phyloP scores from a whole-genome alignment of 2,113 vertebrate genomes.

The Crotophaga sulcirostris region DNA sequence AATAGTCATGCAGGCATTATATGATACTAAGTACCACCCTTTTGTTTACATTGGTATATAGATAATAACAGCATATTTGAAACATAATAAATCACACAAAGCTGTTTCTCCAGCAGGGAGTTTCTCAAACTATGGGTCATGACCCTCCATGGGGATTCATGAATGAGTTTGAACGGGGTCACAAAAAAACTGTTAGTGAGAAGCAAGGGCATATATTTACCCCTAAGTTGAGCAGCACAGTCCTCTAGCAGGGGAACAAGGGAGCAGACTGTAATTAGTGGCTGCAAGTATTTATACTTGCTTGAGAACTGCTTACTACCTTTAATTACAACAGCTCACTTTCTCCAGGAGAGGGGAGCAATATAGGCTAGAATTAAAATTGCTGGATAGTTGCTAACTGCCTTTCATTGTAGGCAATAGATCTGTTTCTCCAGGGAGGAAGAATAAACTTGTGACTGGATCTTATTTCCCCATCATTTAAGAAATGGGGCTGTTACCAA shows the following conservation, averaged over 20 bases:
- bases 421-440: conserved; percentile 40
- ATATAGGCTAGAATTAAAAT: conserved; percentile 61
- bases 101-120: not conserved
- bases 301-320: conserved; percentile 50
- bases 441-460: conserved; percentile 21
- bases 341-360: conserved; percentile 33
- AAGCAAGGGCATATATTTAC: conserved; percentile 10
- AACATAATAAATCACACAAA: conserved; percentile 16
- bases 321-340: conserved; percentile 58
- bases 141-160: not conserved
- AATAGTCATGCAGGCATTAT: not conserved
- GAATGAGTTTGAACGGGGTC: not conserved
- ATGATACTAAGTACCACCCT: not conserved
- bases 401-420: conserved; percentile 41
- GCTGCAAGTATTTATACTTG: conserved; percentile 46
- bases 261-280: conserved; percentile 58
- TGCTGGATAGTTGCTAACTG: conserved; percentile 17
- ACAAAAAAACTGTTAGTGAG: not conserved
- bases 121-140: conserved; percentile 20
- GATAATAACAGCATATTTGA: not conserved
- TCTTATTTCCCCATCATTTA: conserved; percentile 7
- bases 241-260: conserved; percentile 1
- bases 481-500: conserved; percentile 27
- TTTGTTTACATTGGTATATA: not conserved
- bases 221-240: not conserved